Base-by-base conservation (phyloP, 1,140 invertebrate genomes). In the Drosophila mauritiana region DNA sequence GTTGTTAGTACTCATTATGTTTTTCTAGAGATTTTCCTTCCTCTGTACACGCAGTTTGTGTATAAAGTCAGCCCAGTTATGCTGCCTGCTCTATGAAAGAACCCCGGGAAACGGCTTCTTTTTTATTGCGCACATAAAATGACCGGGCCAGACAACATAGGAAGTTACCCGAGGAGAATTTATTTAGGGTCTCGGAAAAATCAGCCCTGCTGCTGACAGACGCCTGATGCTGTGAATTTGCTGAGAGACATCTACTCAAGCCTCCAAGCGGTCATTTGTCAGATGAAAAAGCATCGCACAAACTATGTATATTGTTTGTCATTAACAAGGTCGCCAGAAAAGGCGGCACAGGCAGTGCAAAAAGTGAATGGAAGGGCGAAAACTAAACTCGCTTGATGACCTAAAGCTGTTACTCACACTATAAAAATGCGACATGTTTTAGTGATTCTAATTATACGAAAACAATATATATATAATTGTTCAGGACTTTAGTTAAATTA, bases 261-360 rank as follows among this genome's bases (percentile, higher is more conserved):
- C 67, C 81, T 70, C 45, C 45, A 31, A 73, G 68, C 78, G 63
- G 17, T 63, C 78, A 81, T 85, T 86, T 81, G 56, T 65, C 69
- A 79, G 65, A 82, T 74, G 84, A 88, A 82, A 78, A 80, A 65
- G 65, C 76, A 68, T 52, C 52, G 64, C 74, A 82, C 80, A 78
- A 88, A 88, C 75, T 82, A 86, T 82, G 75, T 86, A 88, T 86
- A 86, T 86, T 86, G 82, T 88, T 86, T 86, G 83, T 86, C 83
- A 86, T 86, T 86, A 86, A 86, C 83, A 86, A 86, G 82, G 82
- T 82, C 83, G 62, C 34, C 62, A 37, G 69, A 31, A 43, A 49
- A 22, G 40, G 25, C 43, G 27, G 31, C n/a, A 37, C 15, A 22
- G 45, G 34, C n/a, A 63, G 42, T 42, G 43, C 40, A 80, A 72